Evolutionary conservation across 2,888 invertebrate genomes (phyloP).

Genomic region (Orthosia incerta): DNA sequence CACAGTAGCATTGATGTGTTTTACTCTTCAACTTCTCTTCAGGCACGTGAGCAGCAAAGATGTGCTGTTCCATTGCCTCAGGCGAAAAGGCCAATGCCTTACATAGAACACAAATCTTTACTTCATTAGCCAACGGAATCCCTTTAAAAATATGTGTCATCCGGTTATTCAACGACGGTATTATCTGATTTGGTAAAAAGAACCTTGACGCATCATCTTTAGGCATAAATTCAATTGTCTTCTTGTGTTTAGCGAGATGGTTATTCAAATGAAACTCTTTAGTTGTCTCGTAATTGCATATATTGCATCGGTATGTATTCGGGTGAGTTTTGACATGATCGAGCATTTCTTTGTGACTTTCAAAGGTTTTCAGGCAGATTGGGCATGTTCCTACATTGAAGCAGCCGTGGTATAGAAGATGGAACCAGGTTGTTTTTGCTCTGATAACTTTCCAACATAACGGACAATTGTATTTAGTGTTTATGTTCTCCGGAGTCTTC

Average conservation of each 20-base stretch:
- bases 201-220: conserved; percentile 29
- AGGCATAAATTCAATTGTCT: rapidly evolving
- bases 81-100: conserved; percentile 70
- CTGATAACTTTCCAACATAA: conserved; percentile 66
- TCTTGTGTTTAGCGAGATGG: conserved; percentile 69
- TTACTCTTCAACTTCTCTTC: conserved; percentile 10
- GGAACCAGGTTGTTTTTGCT: conserved; percentile 66
- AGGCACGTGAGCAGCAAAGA: conserved; percentile 65
- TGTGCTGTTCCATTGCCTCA: conserved; percentile 65
- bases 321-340: conserved; percentile 72
- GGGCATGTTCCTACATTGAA: conserved; percentile 73
- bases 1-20: conserved; percentile 73
- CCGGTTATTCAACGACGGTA: conserved; percentile 31
- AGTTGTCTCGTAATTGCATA: conserved; percentile 69
- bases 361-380: conserved; percentile 72
- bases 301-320: conserved; percentile 68
- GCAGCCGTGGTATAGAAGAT: conserved; percentile 71
- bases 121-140: conserved; percentile 54
- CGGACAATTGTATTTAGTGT: conserved; percentile 65
- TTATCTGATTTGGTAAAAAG: conserved; percentile 41
- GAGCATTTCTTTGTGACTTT: conserved; percentile 36
- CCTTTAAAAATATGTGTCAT: conserved; percentile 67
- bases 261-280: conserved; percentile 59
- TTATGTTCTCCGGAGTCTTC: rapidly evolving
- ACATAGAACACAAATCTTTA: conserved; percentile 78